Base-by-base conservation (phyloP, 1,140 invertebrate species). In the Argopecten irradians region DNA sequence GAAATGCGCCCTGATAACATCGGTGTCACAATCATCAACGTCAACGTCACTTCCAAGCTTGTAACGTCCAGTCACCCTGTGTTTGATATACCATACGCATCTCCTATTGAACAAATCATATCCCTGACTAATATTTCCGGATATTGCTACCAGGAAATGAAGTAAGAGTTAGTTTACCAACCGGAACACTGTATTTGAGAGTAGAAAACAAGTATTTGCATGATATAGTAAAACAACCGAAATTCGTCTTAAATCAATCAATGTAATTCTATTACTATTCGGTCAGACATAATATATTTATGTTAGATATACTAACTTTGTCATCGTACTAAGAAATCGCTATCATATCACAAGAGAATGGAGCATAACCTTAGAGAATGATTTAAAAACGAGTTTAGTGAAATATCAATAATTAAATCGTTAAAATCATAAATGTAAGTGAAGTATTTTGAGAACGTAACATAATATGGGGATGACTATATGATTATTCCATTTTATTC, bases 141-240 rank as follows among this genome's bases (percentile, higher is more conserved):
- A 33, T 88, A 82, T 41, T 88, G 87, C 41, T 88, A 35, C 33
- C 84, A 88, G 33, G 5, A 34, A 22, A 86, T 88, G 84, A 41
- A n/a, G 87, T 86, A 36, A 82, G 87, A n/a, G n/a, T n/a, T n/a
- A n/a, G n/a, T n/a, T n/a, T n/a, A n/a, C n/a, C n/a, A n/a, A n/a
- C n/a, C n/a, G n/a, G n/a, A n/a, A n/a, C n/a, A n/a, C n/a, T 82
- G 22, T 36, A 22, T 1, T 1, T 7, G 16, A 32, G 1, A 7
- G 83, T 14, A 2, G 5, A 32, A 13, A 14, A 9, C 11, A 32
- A 14, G 82, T 11, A 83, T 14, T 9, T 83, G 32, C 11, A 32
- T 83, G 11, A 14, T 83, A 83, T n/a, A n/a, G n/a, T n/a, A 11
- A 32, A 11, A 11, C 33, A 32, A 11, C 11, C 14, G 11, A 16